These are phyloP conservation scores for Autographa gamma DNA, from an alignment of 2,888 invertebrate species.

Conservation along the genomic window DNA sequence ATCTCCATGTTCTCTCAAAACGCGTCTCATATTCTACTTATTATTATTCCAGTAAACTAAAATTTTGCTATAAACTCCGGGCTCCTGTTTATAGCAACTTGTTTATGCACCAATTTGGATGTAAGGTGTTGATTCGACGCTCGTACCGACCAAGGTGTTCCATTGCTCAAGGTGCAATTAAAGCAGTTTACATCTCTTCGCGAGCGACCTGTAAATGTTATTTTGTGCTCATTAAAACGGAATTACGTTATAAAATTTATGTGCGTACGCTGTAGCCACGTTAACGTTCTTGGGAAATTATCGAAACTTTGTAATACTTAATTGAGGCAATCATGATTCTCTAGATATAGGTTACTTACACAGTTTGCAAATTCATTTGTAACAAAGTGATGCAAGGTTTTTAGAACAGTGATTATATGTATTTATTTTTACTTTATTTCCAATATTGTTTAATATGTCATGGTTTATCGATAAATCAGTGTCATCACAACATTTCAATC, in stretches of 20 bases:
- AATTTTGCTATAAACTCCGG: conserved; percentile 53
- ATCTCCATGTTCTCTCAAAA: conserved; percentile 70
- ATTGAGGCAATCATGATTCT: conserved; percentile 39
- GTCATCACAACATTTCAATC: background rate
- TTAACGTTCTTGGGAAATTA: conserved; percentile 74
- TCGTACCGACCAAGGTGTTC: conserved; percentile 69
- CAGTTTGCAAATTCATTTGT: conserved; percentile 18
- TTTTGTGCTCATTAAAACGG: conserved; percentile 81
- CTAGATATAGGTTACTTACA: background rate
- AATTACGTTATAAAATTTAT: conserved; percentile 84
- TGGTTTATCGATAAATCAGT: conserved; percentile 19
- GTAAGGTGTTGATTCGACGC: conserved; percentile 79
- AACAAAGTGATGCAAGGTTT: conserved; percentile 9
- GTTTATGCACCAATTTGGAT: conserved; percentile 70
- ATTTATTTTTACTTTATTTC: background rate
- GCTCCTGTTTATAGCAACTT: conserved; percentile 64
- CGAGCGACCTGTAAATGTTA: conserved; percentile 85
- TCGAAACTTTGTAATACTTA: conserved; percentile 73
- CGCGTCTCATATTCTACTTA: conserved; percentile 53
- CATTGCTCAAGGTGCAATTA: conserved; percentile 78
- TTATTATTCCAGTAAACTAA: conserved; percentile 62
- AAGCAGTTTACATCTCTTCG: conserved; percentile 82
- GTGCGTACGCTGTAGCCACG: conserved; percentile 74
- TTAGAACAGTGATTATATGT: conserved; percentile 3
- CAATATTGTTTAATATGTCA: background rate